Base-by-base conservation (phyloP, 2,888 invertebrate species). In the Phengaris arion region DNA sequence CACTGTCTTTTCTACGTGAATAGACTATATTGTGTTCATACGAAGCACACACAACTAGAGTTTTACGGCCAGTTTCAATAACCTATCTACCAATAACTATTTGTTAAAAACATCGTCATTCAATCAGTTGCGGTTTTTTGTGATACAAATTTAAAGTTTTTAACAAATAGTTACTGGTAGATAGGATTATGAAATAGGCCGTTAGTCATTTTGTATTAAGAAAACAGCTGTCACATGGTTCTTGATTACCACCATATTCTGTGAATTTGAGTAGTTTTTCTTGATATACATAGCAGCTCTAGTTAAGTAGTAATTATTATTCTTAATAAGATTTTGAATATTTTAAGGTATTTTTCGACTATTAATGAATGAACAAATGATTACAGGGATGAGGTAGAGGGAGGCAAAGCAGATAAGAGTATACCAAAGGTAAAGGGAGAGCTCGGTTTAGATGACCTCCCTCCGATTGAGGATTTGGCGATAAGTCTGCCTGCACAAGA, bases 391-490 rank as follows among this genome's bases (percentile, higher is more conserved):
- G 92, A 92, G 83, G 85, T 86, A 75, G 84, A 82, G 57, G 82
- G 79, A 2, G 80, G 76, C 72, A 85, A 81, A 75, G 81, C 81
- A 5, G 92, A 91, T 76, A 80, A 82, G 2, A 89, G 87, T 74
- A 84, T 83, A 22, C 87, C 87, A 0, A 90, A 89, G 81, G 94
- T 90, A 12, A 92, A 90, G 77, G 95, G 95, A 22, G 96, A 96
- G 83, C 81, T 95, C 22, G 88, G 87, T 2, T 87, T 96, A 6
- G 95, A 96, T 76, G 96, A 97, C 83, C 90, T 98, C 77, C 97
- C 97, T 0, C 97, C 97, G 0, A 96, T 98, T 76, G 96, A 97
- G 85, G 96, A 97, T 83, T 93, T 98, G 48, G 94, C 96, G 81
- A 97, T 98, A 79, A 95, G 95, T 76, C 95, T 97, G n/a, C 95